Evolutionary conservation across 2,113 vertebrate genomes (phyloP).

Genomic region (Petaurus breviceps): DNA sequence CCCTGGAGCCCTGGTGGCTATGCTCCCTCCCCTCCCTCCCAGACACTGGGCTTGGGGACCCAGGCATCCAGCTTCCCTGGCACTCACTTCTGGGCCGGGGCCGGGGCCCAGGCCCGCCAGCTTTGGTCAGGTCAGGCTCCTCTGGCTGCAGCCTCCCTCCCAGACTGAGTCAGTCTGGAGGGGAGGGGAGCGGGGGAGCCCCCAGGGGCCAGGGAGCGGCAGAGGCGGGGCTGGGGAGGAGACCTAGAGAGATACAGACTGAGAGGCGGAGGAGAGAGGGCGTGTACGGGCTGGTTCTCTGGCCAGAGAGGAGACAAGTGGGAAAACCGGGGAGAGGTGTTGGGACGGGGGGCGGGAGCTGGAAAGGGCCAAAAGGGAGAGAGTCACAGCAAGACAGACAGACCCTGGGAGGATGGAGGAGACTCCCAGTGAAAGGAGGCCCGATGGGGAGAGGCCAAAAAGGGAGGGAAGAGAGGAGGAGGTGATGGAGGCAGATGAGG

Average conservation of each 20-base stretch:
- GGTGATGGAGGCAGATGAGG: not conserved
- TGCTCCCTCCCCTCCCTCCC: not conserved
- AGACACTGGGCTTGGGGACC: not conserved
- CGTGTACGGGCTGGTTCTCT: not conserved
- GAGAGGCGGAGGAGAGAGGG: not conserved
- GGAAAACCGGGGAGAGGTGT: conserved; percentile 16
- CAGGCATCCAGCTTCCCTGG: not conserved
- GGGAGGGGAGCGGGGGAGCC: conserved; percentile 24
- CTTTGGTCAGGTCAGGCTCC: not conserved
- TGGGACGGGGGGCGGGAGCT: not conserved
- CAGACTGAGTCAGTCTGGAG: not conserved
- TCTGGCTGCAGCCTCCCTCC: conserved; percentile 18
- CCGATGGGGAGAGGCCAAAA: not conserved
- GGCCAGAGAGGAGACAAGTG: not conserved
- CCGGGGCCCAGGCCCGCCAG: conserved; percentile 28
- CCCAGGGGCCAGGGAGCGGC: conserved; percentile 62
- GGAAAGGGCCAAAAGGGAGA: not conserved
- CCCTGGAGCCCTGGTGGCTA: not conserved
- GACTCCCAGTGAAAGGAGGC: not conserved
- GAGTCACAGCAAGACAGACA: not conserved
- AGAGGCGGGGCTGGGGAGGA: conserved; percentile 11
- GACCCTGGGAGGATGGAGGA: not conserved
- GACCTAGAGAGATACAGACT: not conserved
- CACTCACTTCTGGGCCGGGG: conserved; percentile 43
- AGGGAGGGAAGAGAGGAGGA: not conserved